Percentiles rank a stretch among this genome's conserved stretches.
phyloP scores from a whole-genome alignment of 2,888 invertebrate genomes.

The Caenorhabditis sp. region DNA sequence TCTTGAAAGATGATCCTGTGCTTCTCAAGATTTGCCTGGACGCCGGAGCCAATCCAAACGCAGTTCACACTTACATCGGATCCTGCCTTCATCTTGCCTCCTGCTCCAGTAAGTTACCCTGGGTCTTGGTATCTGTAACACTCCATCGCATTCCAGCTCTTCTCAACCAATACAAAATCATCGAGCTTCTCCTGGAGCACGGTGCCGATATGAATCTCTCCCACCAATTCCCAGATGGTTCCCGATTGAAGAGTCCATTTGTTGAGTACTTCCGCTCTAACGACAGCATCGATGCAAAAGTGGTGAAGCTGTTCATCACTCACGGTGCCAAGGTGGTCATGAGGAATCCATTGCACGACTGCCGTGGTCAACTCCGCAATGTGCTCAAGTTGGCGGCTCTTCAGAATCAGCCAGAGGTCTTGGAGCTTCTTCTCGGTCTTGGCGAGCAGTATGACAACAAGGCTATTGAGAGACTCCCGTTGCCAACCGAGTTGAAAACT shows the following conservation, averaged over 20 bases:
- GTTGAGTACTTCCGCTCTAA: slow-evolving; percentile 75
- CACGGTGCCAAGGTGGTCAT: slow-evolving; percentile 78
- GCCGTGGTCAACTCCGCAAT: slow-evolving; percentile 79
- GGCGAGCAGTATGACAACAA: slow-evolving; percentile 73
- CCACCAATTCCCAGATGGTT: slow-evolving; percentile 74
- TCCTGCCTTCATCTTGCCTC: slow-evolving; percentile 84
- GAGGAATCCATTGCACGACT: slow-evolving; percentile 74
- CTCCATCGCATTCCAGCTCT: slow-evolving; percentile 66
- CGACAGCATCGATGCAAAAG: slow-evolving; percentile 72
- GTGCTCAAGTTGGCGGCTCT: slow-evolving; percentile 72
- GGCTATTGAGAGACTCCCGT: slow-evolving; percentile 75
- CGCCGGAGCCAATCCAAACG: slow-evolving; percentile 85
- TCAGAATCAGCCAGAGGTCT: slow-evolving; percentile 72
- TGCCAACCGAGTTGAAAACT: slow-evolving; percentile 71
- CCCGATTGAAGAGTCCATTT: slow-evolving; percentile 78
- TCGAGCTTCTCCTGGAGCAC: slow-evolving; percentile 69
- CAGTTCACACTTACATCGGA: slow-evolving; percentile 83
- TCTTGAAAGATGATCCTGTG: slow-evolving; percentile 85
- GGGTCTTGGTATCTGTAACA: too few relatives aligned
- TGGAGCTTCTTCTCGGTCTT: slow-evolving; percentile 72
- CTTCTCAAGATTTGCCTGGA: slow-evolving; percentile 83
- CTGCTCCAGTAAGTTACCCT: slow-evolving; percentile 78
- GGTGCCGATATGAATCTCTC: slow-evolving; percentile 80
- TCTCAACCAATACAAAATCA: slow-evolving; percentile 78
- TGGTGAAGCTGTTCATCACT: slow-evolving; percentile 75